phyloP scores from a whole-genome alignment of 2,113 vertebrate species.

The Synodontis membranacea region DNA sequence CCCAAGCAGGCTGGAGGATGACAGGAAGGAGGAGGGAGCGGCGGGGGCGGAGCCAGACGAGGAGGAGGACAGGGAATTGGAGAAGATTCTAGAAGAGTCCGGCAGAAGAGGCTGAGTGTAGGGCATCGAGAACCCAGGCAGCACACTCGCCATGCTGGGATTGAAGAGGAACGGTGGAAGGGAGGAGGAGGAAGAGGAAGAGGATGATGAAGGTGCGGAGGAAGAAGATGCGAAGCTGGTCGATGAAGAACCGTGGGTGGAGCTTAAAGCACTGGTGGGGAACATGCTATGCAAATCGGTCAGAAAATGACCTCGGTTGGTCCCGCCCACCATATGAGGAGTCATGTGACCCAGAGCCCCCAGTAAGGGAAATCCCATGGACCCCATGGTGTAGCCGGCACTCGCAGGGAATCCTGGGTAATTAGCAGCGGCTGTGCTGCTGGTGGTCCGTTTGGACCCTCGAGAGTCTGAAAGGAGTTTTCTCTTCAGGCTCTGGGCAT shows the following conservation, averaged over 20 bases:
- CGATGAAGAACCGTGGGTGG: constrained; percentile 81
- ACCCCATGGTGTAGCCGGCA: constrained; percentile 81
- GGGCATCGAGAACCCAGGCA: constrained; percentile 84
- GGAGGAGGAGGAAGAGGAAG: constrained; percentile 81
- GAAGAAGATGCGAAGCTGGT: constrained; percentile 78
- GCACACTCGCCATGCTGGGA: constrained; percentile 85
- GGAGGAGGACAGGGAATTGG: constrained; percentile 72
- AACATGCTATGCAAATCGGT: constrained; percentile 90
- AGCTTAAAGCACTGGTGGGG: constrained; percentile 80
- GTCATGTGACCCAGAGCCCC: constrained; percentile 84
- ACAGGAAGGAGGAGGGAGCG: constrained; percentile 81
- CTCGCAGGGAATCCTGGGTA: constrained; percentile 82
- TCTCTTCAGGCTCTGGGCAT: constrained; percentile 66
- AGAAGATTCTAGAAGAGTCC: constrained; percentile 75
- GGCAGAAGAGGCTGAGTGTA: constrained; percentile 89
- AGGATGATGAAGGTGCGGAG: constrained; percentile 81
- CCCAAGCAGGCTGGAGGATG: constrained; percentile 83
- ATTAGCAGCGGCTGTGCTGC: constrained; percentile 68
- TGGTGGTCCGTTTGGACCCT: constrained; percentile 67
- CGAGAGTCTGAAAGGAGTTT: constrained; percentile 47
- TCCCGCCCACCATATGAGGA: constrained; percentile 85
- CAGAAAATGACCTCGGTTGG: constrained; percentile 83
- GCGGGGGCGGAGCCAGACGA: constrained; percentile 77
- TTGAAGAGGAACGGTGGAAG: constrained; percentile 89
- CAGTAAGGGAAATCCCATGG: constrained; percentile 86